A percentile compares a stretch with the other conserved stretches of the same genome.
phyloP scores from a whole-genome alignment of 2,888 invertebrate species.

The Drosophila putrida region DNA sequence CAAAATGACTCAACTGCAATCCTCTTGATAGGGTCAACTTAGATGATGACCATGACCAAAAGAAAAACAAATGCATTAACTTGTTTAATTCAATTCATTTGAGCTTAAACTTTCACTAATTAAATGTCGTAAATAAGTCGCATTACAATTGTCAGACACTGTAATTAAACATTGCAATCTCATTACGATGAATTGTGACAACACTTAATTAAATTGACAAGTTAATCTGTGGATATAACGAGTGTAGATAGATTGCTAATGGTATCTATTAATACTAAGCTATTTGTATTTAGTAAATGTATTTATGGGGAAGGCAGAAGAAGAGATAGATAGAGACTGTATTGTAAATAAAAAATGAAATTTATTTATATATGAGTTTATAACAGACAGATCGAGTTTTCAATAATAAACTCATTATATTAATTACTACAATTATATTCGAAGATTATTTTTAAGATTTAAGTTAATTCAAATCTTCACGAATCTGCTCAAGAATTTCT shows the following conservation, averaged over 20 bases:
- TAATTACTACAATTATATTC: too few relatives aligned
- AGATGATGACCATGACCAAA: slow-evolving; percentile 29
- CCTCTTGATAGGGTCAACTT: slow-evolving; percentile 4
- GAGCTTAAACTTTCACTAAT: slow-evolving; percentile 54
- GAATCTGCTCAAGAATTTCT: slow-evolving; percentile 4
- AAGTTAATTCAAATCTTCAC: neutral
- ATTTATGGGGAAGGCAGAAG: neutral
- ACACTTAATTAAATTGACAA: slow-evolving; percentile 8
- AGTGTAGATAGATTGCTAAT: neutral
- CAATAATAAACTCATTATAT: too few relatives aligned
- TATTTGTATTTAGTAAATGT: neutral
- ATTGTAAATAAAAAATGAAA: too few relatives aligned
- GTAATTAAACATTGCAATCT: slow-evolving; percentile 25
- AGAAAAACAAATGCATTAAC: slow-evolving; percentile 2
- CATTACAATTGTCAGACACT: slow-evolving; percentile 31
- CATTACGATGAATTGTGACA: slow-evolving; percentile 18
- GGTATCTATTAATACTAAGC: slow-evolving; percentile 3
- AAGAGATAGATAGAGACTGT: neutral
- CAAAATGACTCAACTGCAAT: slow-evolving; percentile 47
- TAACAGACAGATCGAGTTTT: too few relatives aligned
- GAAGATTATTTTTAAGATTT: too few relatives aligned
- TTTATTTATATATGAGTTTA: too few relatives aligned
- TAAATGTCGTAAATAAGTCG: slow-evolving; percentile 32
- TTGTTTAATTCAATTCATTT: slow-evolving; percentile 2
- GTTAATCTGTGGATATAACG: neutral